A percentile compares a stretch with the other conserved stretches of the same genome.
These are phyloP conservation scores for Vanessa cardui DNA, from an alignment of 2,888 invertebrate species.

Conservation along the genomic window DNA sequence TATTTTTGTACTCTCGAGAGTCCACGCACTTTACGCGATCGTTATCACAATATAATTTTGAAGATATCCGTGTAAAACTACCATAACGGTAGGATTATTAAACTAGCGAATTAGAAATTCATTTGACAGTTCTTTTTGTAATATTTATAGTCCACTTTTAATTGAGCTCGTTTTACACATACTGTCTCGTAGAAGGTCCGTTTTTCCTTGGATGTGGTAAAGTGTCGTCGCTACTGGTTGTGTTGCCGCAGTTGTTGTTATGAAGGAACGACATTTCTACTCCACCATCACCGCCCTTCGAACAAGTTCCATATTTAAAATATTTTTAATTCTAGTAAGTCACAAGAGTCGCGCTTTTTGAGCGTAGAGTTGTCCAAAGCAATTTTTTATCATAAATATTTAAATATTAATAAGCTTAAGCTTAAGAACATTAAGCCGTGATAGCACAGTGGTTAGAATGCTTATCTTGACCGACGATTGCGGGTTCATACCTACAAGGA, in stretches of 20 bases:
- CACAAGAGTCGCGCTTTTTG: too few relatives aligned
- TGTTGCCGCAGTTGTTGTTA: constrained; percentile 83
- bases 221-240: constrained; percentile 68
- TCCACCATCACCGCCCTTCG: constrained; percentile 69
- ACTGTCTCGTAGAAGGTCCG: constrained; percentile 63
- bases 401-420: too few relatives aligned
- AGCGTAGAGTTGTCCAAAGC: too few relatives aligned
- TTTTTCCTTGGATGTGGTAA: constrained; percentile 72
- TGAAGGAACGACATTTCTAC: constrained; percentile 88
- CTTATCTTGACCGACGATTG: too few relatives aligned
- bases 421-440: too few relatives aligned
- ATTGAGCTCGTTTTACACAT: constrained; percentile 56
- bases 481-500: too few relatives aligned
- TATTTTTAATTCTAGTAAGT: too few relatives aligned
- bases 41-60: constrained; percentile 57
- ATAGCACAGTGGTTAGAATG: too few relatives aligned
- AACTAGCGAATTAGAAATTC: constrained; percentile 22
- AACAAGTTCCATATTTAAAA: constrained; percentile 36
- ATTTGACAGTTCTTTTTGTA: background rate
- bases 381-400: too few relatives aligned
- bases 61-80: constrained; percentile 40
- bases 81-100: constrained; percentile 33
- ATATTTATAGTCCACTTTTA: constrained; percentile 19
- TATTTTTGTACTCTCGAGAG: constrained; percentile 69
- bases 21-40: constrained; percentile 59